Conservation (phyloP, 2,888 invertebrate species). For the Crematogaster levior region DNA sequence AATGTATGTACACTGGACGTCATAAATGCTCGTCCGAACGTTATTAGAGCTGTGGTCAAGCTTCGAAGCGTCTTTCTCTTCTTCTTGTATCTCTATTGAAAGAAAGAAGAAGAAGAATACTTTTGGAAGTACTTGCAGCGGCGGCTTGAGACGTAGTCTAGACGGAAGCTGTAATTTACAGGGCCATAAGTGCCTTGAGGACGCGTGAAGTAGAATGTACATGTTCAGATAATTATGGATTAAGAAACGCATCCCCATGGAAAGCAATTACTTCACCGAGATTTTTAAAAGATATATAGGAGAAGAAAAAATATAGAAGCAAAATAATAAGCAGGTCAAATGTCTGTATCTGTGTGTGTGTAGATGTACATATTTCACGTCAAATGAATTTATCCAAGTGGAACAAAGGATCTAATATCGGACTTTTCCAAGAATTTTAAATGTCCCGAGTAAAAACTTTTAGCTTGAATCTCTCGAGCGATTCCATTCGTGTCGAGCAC, state of each 20-base stretch:
- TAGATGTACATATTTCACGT: no score
- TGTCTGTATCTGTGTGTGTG: no score
- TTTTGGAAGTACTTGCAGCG: no score
- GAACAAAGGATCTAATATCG: background rate
- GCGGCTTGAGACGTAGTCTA: background rate
- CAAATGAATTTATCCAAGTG: background rate
- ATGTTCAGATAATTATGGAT: background rate
- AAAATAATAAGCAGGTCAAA: background rate
- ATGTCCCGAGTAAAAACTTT: background rate
- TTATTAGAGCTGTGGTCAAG: conserved; percentile 7
- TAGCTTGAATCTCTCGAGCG: background rate
- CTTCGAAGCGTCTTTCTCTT: no score
- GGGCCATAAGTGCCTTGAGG: background rate
- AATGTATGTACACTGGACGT: conserved; percentile 59
- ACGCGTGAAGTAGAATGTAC: background rate
- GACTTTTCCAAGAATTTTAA: background rate
- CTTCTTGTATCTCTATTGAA: no score
- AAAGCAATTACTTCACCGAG: background rate
- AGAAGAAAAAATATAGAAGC: background rate
- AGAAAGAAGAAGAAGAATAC: no score
- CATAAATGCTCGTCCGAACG: background rate
- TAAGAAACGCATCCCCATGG: background rate
- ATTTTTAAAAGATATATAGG: background rate
- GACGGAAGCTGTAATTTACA: background rate
- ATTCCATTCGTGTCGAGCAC: background rate